Conservation (phyloP, 2,113 vertebrate genomes). For the Fregata magnificens region DNA sequence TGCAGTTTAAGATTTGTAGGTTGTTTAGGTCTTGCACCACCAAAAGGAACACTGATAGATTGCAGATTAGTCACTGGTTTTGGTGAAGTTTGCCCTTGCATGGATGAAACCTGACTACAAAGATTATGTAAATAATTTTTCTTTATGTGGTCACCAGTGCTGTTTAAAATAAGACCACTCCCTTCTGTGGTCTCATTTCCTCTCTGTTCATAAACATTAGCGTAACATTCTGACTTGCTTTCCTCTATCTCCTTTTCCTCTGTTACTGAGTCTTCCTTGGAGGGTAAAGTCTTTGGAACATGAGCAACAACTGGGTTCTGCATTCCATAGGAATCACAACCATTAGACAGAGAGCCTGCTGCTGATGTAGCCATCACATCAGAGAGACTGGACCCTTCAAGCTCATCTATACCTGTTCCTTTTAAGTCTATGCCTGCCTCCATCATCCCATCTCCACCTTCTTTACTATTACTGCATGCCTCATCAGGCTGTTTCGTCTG, state of each 20-base stretch:
- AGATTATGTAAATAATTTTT: conserved; percentile 79
- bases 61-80: conserved; percentile 78
- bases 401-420: conserved; percentile 46
- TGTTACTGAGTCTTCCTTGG: conserved; percentile 96
- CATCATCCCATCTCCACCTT: conserved; percentile 16
- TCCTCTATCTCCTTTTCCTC: conserved; percentile 99
- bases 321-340: conserved; percentile 84
- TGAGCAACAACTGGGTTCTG: conserved; percentile 75
- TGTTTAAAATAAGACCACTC: conserved; percentile 72
- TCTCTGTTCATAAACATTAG: conserved; percentile 79
- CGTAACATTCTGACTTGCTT: conserved; percentile 90
- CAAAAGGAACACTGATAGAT: conserved; percentile 89
- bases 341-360: conserved; percentile 71
- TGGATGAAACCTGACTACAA: conserved; percentile 74
- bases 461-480: conserved; percentile 32
- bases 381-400: conserved; percentile 60
- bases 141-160: conserved; percentile 73
- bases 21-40: conserved; percentile 96
- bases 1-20: conserved; percentile 93
- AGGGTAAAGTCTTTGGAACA: conserved; percentile 83
- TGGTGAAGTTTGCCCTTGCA: conserved; percentile 72
- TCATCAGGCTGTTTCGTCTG: conserved; percentile 55
- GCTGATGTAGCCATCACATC: conserved; percentile 65
- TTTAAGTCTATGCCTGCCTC: conserved; percentile 58
- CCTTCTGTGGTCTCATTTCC: conserved; percentile 74